Percentiles rank a stretch among this genome's conserved stretches.
These are phyloP conservation scores for Drosophila saltans DNA, from an alignment of 1,140 invertebrate genomes.

Conservation along the genomic window DNA sequence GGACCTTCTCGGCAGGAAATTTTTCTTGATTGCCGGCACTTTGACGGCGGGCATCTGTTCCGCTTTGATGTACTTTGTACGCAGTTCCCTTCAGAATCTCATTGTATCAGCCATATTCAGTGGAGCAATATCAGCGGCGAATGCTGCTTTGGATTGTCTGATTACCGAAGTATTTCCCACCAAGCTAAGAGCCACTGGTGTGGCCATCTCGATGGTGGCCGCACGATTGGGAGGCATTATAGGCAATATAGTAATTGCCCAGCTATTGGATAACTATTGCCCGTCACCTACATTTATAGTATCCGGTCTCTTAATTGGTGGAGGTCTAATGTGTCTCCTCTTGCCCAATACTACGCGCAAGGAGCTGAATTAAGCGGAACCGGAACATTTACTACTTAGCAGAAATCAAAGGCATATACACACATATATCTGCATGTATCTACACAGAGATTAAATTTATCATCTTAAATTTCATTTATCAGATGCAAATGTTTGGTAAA, in stretches of 20 bases:
- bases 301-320: conserved; percentile 90
- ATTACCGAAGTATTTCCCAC: conserved; percentile 96
- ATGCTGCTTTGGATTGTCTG: conserved; percentile 93
- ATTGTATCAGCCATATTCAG: conserved; percentile 93
- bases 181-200: conserved; percentile 91
- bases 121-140: conserved; percentile 93
- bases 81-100: conserved; percentile 91
- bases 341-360: conserved; percentile 93
- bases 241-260: conserved; percentile 93
- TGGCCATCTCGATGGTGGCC: conserved; percentile 94
- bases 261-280: conserved; percentile 91
- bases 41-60: conserved; percentile 93
- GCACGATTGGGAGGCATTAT: conserved; percentile 93
- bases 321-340: conserved; percentile 92
- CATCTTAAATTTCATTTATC: conserved; percentile 2
- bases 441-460: not conserved
- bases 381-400: conserved; percentile 18
- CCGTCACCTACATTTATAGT: conserved; percentile 94
- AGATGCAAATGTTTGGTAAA: too few relatives aligned
- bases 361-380: conserved; percentile 87
- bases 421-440: conserved; percentile 18
- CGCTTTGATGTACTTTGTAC: conserved; percentile 92
- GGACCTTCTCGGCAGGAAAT: conserved; percentile 93
- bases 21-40: conserved; percentile 94
- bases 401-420: conserved; percentile 21